Base-by-base conservation (phyloP, 2,113 vertebrate genomes). In the Nyctibius bracteatus region DNA sequence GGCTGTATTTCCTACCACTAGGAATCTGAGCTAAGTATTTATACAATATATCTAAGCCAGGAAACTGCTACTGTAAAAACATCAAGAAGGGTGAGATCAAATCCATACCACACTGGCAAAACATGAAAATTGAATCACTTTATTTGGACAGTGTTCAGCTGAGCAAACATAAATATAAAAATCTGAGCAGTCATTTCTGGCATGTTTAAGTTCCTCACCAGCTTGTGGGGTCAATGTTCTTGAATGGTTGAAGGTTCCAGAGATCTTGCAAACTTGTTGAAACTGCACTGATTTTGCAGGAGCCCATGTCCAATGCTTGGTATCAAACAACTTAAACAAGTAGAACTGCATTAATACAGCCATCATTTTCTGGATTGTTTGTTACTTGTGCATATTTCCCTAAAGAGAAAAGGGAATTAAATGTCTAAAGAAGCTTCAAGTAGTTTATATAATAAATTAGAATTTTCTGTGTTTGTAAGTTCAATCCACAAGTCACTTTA, bases 361-460 rank as follows among this genome's bases (percentile, higher is more conserved):
- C 99, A n/a, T 99, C 99, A 3, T 99, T 99, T 97, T 99, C 99
- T 39, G 99, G 99, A 97, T 99, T 99, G 95, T 99, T 99, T 33
- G 99, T 99, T 92, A 99, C 99, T 95, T 99, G 99, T 67, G 99
- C 99, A 8, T 99, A 99, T 98, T 99, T 99, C 95, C 99, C 99
- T 99, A 94, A 31, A 88, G 77, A 97, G 91, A 95, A 94, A 88
- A 95, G 3, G 2, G 14, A 91, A 68, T 74, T 54, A 79, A 47
- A 37, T 6, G 3, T 43, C 6, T 49, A 47, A 6, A 95, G 55
- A 84, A 82, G 11, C 31, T n/a, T 39, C 1, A 59, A 71, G 25
- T 35, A 63, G 20, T 72, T 77, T 1, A 74, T 33, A 39, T 9
- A 51, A 13, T 46, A 41, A 63, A 39, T 31, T 5, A 75, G 6